Base-by-base conservation (phyloP, 2,888 invertebrate species). In the Nymphalis urticae region DNA sequence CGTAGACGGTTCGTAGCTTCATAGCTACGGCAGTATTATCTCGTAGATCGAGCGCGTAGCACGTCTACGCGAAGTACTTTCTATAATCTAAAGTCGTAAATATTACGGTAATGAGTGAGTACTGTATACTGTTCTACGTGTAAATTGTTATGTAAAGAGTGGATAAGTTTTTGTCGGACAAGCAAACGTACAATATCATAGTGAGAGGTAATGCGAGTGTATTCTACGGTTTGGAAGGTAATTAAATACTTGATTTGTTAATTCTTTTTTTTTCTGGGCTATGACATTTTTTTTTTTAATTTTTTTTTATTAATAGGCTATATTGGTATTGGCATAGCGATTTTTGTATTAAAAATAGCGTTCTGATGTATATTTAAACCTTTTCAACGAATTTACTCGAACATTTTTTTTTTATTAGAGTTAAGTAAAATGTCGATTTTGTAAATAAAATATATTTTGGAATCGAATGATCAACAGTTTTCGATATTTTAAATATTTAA, bases 151-250 rank as follows among this genome's bases (percentile, higher is more conserved):
- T 90, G 89, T 90, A 89, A 90, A 90, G 89, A 89, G 92, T 92
- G 92, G 92, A 91, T 90, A 89, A 86, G 84, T 87, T 91, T 81
- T 71, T 90, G 75, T 85, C 83, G 77, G 86, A 86, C 74, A 83
- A 83, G 82, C 88, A 85, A 77, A 91, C 92, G 91, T 90, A 89
- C 89, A 91, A 90, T 91, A 91, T 88, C 87, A 90, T 92, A 83
- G 90, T 88, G 89, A 87, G 84, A 89, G 88, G 87, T 72, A 92
- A 92, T 92, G 92, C 79, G 74, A 88, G 83, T 79, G 80, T 83
- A 71, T 80, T 88, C 74, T 88, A 86, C 75, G 92, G 90, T 83
- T 81, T 84, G 80, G 92, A 91, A 84, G 92, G 91, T 91, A 70
- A 69, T 61, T 69, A 61, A 19, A 51, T 65, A 47, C 9, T 36